Evolutionary conservation across 2,797 vertebrate genomes (phyloP), one percentile per base, ranked within the genome.

Genomic region (Ispidina picta): DNA sequence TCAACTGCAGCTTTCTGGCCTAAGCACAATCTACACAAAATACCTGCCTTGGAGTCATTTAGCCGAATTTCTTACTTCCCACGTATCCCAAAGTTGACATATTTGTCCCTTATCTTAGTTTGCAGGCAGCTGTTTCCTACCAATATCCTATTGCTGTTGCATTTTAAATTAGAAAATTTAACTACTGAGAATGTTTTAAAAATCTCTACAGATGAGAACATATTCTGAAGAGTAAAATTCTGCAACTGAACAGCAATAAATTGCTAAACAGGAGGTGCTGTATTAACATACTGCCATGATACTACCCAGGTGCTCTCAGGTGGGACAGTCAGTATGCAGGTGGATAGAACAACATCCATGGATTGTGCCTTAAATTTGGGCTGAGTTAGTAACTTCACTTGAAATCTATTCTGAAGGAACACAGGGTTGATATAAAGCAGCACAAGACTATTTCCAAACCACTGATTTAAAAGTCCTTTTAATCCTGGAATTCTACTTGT

Each of bases 141-240:
- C 66, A 92, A 79, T 82, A 46, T 56, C 79, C 54, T 82, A 82
- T 41, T 89, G 79, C 73, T 80, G 60, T 11, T 93, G 68, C 69
- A 90, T 74, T 78, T 83, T 89, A 89, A 89, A 83, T 68, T 60
- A 86, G 55, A 48, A 82, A 91, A 89, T 59, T 88, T 93, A 88
- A 88, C 63, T 81, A 72, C n/a, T 0, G 0, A 78, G 43, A 80
- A 78, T 8, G 9, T 52, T 91, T 63, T 29, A 29, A 86, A 89
- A 92, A 79, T 84, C 83, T 73, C 43, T 7, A 19, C 58, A 62
- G 37, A 80, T 22, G 13, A 71, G 69, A 84, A 90, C 66, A 86
- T 86, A 79, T 84, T 79, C 63, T 70, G 13, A 20, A 84, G 60
- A 86, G 69, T 49, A 73, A 72, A 88, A 86, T 54, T 86, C 73